Conservation (phyloP, 2,113 vertebrate species). For the Tachycineta bicolor region DNA sequence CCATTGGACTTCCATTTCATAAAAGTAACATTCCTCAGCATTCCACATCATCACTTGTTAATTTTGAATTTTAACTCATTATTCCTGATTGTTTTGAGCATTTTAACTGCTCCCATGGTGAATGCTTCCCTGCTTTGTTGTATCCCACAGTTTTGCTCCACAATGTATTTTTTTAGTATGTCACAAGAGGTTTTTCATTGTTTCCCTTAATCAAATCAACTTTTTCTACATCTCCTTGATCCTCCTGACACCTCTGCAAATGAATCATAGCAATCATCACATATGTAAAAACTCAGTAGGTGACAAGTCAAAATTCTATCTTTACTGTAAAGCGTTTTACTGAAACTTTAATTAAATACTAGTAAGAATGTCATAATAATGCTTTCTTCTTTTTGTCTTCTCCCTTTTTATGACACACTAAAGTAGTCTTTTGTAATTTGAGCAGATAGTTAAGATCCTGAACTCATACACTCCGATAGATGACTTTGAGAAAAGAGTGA, state of each 20-base stretch:
- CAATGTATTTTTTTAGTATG: neutral
- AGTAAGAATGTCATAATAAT: neutral
- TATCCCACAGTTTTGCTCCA: neutral
- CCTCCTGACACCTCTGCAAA: neutral
- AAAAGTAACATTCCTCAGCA: neutral
- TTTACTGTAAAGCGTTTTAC: neutral
- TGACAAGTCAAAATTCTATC: neutral
- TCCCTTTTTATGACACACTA: neutral
- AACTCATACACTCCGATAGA: slow-evolving; percentile 98
- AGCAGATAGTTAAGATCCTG: slow-evolving; percentile 94
- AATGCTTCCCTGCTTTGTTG: neutral
- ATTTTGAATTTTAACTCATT: neutral
- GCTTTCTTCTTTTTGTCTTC: neutral
- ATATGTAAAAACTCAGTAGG: neutral
- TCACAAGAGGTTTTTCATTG: neutral
- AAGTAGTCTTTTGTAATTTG: slow-evolving; percentile 17
- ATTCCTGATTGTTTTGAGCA: neutral
- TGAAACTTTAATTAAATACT: neutral
- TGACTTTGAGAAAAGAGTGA: slow-evolving; percentile 95
- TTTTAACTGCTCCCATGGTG: neutral
- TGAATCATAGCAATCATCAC: neutral
- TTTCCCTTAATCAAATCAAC: neutral
- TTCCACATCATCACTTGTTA: neutral
- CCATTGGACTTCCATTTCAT: neutral
- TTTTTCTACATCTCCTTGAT: neutral